Evolutionary conservation across 2,888 invertebrate species (phyloP).

Genomic region (Peribatodes rhomboidaria): DNA sequence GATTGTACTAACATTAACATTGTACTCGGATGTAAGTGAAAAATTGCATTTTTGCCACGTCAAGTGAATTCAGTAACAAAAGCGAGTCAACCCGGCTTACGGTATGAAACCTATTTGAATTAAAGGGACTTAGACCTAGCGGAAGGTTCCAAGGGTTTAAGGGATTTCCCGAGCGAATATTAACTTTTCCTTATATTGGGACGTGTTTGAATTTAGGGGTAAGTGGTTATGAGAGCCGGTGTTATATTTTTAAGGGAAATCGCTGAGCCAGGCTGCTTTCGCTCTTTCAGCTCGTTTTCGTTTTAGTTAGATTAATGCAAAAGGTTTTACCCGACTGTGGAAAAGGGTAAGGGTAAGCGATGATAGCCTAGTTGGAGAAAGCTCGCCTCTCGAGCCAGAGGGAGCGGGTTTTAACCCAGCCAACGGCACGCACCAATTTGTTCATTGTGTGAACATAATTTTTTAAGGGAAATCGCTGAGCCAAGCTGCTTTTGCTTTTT

Average conservation of each 20-base stretch:
- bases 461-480: conserved; percentile 6
- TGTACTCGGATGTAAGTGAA: too few species aligned
- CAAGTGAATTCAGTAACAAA: neutral
- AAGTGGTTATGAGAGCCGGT: conserved; percentile 23
- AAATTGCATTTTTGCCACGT: too few species aligned
- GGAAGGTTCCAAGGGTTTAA: conserved; percentile 24
- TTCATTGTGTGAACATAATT: too few species aligned
- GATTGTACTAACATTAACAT: too few species aligned
- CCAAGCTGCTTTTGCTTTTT: neutral
- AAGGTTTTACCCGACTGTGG: neutral
- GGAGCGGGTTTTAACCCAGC: too few species aligned
- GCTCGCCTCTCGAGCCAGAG: too few species aligned
- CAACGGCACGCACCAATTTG: too few species aligned
- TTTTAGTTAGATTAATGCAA: neutral
- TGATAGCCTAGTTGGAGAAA: too few species aligned
- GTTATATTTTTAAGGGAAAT: conserved; percentile 15
- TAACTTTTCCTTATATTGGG: conserved; percentile 22
- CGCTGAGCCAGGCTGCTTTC: conserved; percentile 1
- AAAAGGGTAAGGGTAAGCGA: too few species aligned
- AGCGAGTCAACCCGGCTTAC: conserved; percentile 11
- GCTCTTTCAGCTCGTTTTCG: neutral
- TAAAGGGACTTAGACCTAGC: conserved; percentile 24
- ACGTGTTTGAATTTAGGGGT: conserved; percentile 19
- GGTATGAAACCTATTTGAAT: conserved; percentile 26
- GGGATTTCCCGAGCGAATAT: conserved; percentile 21